These are phyloP conservation scores for Sycophila sp. DNA, from an alignment of 1,140 invertebrate genomes.

Conservation along the genomic window DNA sequence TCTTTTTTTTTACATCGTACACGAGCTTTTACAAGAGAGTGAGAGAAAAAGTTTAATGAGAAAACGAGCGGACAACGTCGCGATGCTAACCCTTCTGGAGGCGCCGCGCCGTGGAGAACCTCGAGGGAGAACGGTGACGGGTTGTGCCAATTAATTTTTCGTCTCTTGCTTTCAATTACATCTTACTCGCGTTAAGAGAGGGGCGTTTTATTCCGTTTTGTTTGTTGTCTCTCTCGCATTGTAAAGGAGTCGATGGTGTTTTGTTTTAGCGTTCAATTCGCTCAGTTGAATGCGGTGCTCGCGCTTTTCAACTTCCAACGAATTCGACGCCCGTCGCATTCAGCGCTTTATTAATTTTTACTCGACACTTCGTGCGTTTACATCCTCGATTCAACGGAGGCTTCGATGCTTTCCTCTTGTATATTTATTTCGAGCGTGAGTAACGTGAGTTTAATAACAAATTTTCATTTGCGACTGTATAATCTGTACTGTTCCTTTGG, in stretches of 20 bases:
- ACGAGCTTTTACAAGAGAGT: constrained; percentile 9
- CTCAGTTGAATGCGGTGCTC: too few relatives aligned
- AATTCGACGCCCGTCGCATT: not conserved
- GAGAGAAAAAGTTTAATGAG: too few relatives aligned
- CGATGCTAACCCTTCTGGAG: too few relatives aligned
- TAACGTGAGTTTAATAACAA: not conserved
- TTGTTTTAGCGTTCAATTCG: too few relatives aligned
- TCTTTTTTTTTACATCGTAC: not conserved
- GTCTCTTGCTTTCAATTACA: not conserved
- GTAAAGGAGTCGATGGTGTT: not conserved
- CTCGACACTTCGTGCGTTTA: not conserved
- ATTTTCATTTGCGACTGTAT: constrained; percentile 13
- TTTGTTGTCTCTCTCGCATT: not conserved
- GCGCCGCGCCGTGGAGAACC: too few relatives aligned
- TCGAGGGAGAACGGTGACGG: not conserved
- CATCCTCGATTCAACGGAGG: not conserved
- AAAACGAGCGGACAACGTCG: too few relatives aligned
- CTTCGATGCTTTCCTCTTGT: not conserved
- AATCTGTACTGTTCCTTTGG: constrained; percentile 20
- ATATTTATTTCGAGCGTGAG: not conserved
- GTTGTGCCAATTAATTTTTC: constrained; percentile 24
- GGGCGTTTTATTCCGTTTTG: not conserved
- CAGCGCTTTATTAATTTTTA: not conserved
- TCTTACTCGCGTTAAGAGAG: too few relatives aligned
- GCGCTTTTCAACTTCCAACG: not conserved